Conservation (phyloP, 2,888 invertebrate genomes). For the Spilosoma lubricipeda region DNA sequence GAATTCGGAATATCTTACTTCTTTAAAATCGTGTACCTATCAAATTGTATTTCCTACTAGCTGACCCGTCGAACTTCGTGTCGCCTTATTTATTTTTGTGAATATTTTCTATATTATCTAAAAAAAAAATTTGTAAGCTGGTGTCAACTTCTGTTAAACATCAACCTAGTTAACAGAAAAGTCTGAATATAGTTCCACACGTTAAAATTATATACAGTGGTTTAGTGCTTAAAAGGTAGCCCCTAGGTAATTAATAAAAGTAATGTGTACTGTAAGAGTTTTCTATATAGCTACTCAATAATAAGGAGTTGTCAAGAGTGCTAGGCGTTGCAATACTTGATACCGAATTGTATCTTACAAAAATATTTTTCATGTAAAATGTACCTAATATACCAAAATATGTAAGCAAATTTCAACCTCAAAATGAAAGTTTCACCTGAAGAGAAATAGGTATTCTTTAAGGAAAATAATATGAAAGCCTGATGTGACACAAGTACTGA, state of each 20-base stretch:
- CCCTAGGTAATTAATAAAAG: neutral
- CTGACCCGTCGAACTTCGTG: too few species aligned
- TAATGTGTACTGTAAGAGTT: too few species aligned
- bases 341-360: too few species aligned
- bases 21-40: too few species aligned
- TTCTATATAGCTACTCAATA: too few species aligned
- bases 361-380: too few species aligned
- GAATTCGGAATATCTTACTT: constrained; percentile 45
- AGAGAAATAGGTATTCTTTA: constrained; percentile 61
- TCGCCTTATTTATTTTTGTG: too few species aligned
- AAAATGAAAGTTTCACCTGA: constrained; percentile 27
- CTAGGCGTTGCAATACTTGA: too few species aligned
- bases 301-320: too few species aligned
- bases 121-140: too few species aligned
- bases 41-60: neutral
- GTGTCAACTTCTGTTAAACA: too few species aligned
- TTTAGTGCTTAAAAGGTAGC: neutral
- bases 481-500: constrained; percentile 70
- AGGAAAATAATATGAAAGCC: constrained; percentile 74
- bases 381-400: neutral
- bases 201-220: neutral
- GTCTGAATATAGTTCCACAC: neutral
- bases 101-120: too few species aligned
- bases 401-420: constrained; percentile 5
- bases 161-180: neutral